Base-by-base conservation (phyloP, 2,113 vertebrate species). In the Scartelaos histophorus region DNA sequence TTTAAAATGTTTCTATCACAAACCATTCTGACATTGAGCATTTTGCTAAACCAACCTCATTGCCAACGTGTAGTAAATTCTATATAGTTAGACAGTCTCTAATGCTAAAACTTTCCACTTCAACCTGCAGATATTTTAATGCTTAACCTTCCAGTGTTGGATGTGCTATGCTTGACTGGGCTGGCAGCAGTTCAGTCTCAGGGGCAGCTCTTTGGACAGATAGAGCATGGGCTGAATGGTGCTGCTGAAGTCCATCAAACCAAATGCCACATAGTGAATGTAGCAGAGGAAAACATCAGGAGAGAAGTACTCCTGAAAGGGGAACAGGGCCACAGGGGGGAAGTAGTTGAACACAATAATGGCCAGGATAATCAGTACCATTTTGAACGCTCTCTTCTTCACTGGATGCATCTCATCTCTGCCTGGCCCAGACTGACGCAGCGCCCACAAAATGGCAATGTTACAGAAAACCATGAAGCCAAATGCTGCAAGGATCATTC, bases 311-410 rank as follows among this genome's bases (percentile, higher is more conserved):
- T 70, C 7, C 70, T 89, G 25, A 66, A 94, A 94, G 12, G 93
- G 94, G n/a, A 94, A 92, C n/a, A 94, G 84, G 0, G 89, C 91
- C 0, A 93, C 92, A 0, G 90, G 87, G 0, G 93, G 93, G 57
- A 93, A 91, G 76, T 94, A 94, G 86, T 93, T 93, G 49, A 94
- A 87, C 19, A 94, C 85, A 11, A 93, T 93, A 70, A 94, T 93
- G 34, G 83, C 92, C 69, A 93, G 72, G 75, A 94, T 93, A 54
- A 93, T 91, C 49, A 94, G 80, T 19, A 94, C 93, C 87, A 90
- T 90, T 75, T 91, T 93, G 79, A 93, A 94, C 65, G 93, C 93
- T 69, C 82, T 92, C 83, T 94, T 93, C 85, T 94, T 94, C 58
- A 94, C 90, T 0, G 91, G 92, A 35, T 94, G 93, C 88, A 91